Conservation (phyloP, 2,888 invertebrate genomes). For the Meiosimyza decipiens region DNA sequence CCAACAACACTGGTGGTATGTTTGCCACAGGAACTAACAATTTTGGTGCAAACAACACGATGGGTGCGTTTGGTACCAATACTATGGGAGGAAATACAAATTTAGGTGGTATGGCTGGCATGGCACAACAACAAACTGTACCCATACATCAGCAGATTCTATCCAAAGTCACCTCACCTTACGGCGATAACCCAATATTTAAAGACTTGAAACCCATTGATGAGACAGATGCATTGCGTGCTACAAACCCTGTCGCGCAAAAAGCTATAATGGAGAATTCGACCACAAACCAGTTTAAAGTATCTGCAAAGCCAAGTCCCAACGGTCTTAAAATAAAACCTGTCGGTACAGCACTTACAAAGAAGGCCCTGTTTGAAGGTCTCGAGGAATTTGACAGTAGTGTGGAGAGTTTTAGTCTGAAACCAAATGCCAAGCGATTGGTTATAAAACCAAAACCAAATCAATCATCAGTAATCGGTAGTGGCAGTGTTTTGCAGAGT, state of each 20-base stretch:
- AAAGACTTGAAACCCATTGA: conserved; percentile 74
- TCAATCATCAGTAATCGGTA: conserved; percentile 36
- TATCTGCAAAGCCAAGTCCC: conserved; percentile 69
- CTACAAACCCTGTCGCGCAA: conserved; percentile 79
- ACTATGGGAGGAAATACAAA: conserved; percentile 47
- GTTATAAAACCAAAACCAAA: conserved; percentile 73
- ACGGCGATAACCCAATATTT: conserved; percentile 87
- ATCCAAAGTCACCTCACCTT: conserved; percentile 82
- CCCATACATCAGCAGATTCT: conserved; percentile 79
- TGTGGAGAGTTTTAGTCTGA: conserved; percentile 71
- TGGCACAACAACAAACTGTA: conserved; percentile 61
- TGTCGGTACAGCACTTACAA: conserved; percentile 56
- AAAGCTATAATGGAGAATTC: conserved; percentile 72
- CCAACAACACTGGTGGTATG: conserved; percentile 56
- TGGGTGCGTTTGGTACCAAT: conserved; percentile 51
- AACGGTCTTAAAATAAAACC: conserved; percentile 69
- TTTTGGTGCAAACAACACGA: conserved; percentile 52
- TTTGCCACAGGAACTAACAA: conserved; percentile 67
- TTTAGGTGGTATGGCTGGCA: conserved; percentile 50
- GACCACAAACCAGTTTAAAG: conserved; percentile 68
- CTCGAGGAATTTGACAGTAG: conserved; percentile 82
- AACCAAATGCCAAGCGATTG: conserved; percentile 78
- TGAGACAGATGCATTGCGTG: conserved; percentile 74
- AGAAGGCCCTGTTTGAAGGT: conserved; percentile 86
- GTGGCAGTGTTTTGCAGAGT: background rate